Percentiles rank a stretch among this genome's conserved stretches.
Evolutionary conservation across 2,113 vertebrate species (phyloP).

Genomic region (Cyanocitta stelleri): DNA sequence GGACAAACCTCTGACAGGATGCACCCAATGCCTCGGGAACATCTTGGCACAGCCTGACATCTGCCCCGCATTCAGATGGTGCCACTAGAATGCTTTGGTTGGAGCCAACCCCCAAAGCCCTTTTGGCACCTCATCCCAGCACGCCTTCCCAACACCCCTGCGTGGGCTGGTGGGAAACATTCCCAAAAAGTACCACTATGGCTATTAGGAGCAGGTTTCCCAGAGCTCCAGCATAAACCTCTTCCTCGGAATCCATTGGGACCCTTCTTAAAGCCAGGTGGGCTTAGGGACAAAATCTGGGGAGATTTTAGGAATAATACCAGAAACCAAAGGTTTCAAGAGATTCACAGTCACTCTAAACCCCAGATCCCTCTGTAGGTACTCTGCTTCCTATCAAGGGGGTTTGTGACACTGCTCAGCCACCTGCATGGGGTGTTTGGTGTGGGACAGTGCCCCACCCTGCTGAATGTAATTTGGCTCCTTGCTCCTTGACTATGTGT

Average conservation of each 20-base stretch:
- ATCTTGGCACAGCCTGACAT: accelerated
- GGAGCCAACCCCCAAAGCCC: background rate
- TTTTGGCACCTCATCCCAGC: accelerated
- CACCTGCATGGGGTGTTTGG: background rate
- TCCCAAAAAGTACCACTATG: background rate
- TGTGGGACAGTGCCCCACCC: background rate
- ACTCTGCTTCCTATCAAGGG: background rate
- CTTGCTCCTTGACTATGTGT: background rate
- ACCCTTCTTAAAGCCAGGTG: background rate
- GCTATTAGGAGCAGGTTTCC: background rate
- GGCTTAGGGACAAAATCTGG: background rate
- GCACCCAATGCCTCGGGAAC: accelerated
- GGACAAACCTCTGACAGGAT: background rate
- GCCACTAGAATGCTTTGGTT: background rate
- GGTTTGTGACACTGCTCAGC: background rate
- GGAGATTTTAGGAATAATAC: background rate
- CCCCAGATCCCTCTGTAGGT: background rate
- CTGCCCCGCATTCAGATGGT: background rate
- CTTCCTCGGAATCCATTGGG: accelerated
- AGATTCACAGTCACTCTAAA: background rate
- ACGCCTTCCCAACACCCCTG: background rate
- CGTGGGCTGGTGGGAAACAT: background rate
- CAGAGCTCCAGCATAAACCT: background rate
- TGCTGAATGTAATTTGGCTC: background rate
- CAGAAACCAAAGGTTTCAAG: background rate